Conservation (phyloP, 1,140 invertebrate genomes). For the Asobara japonica region DNA sequence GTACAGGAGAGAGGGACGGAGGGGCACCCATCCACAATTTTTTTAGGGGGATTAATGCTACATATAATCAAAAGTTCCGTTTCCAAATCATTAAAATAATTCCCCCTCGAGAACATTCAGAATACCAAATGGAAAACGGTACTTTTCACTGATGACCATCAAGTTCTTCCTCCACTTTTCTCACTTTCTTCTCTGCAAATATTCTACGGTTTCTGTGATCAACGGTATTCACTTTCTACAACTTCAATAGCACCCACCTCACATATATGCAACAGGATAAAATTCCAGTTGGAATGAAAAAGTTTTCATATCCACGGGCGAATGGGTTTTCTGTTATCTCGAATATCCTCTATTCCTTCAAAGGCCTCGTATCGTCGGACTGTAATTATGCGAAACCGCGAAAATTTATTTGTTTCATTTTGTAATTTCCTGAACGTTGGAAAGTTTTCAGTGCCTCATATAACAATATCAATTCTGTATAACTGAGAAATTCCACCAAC, state of each 20-base stretch:
- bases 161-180: not conserved
- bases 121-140: not conserved
- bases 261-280: not conserved
- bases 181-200: not conserved
- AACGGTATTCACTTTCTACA: not conserved
- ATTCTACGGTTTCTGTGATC: slow-evolving; percentile 5
- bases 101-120: no score
- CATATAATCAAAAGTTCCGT: no score
- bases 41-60: no score
- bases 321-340: not conserved
- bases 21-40: no score
- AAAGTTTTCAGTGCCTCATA: not conserved
- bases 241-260: not conserved
- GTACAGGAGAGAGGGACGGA: no score
- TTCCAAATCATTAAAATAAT: no score
- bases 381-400: not conserved
- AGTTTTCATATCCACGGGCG: not conserved
- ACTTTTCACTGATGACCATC: slow-evolving; percentile 8
- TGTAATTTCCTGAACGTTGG: not conserved
- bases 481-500: no score
- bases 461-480: not conserved
- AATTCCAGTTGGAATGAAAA: not conserved
- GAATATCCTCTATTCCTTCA: not conserved
- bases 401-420: not conserved
- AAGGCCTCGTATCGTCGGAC: not conserved